Evolutionary conservation across 2,888 invertebrate species (phyloP).

Genomic region (Epistrophe eligans): DNA sequence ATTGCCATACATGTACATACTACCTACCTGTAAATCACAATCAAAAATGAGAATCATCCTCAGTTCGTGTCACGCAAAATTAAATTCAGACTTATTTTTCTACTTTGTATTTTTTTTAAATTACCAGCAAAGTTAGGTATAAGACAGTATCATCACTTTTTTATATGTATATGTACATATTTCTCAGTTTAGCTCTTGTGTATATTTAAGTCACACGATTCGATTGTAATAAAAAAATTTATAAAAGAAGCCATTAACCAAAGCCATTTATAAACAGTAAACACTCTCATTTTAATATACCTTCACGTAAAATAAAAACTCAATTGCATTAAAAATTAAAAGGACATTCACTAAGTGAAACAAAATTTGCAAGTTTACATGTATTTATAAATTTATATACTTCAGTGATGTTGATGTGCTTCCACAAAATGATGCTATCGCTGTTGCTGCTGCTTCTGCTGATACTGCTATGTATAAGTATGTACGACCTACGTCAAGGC

Average conservation of each 20-base stretch:
- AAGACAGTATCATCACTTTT: no score
- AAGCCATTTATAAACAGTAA: background rate
- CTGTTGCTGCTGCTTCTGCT: no score
- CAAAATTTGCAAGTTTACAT: conserved; percentile 30
- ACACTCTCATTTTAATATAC: conserved; percentile 3
- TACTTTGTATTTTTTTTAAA: no score
- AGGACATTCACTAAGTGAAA: conserved; percentile 35
- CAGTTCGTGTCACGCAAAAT: no score
- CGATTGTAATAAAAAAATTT: background rate
- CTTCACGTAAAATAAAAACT: conserved; percentile 27
- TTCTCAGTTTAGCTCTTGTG: no score
- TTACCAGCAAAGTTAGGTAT: no score
- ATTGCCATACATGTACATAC: no score
- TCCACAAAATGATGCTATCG: background rate
- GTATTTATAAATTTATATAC: conserved; percentile 33
- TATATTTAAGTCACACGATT: background rate
- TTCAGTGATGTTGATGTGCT: conserved; percentile 7
- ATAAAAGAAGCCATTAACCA: background rate
- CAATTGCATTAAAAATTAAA: conserved; percentile 33
- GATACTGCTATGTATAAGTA: background rate
- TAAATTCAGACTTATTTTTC: no score
- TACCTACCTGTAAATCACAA: no score
- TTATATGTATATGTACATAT: no score
- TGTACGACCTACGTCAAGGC: background rate
- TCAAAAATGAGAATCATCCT: no score